phyloP scores from a whole-genome alignment of 92 coral and sea anemone species.

The Muricea muricata region DNA sequence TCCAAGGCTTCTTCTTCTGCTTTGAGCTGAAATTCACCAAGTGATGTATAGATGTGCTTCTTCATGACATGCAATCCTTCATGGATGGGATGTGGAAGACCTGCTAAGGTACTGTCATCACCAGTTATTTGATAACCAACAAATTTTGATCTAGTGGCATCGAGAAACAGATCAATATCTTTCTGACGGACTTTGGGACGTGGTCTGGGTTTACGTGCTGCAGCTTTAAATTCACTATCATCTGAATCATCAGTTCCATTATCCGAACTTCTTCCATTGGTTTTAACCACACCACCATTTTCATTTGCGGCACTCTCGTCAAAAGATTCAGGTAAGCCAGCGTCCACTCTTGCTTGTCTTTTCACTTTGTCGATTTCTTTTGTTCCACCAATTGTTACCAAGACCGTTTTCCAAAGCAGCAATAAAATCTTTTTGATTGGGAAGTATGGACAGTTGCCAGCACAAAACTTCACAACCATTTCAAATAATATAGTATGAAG shows the following conservation, averaged over 20 bases:
- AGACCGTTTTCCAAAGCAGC: constrained; percentile 90
- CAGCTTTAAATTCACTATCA: constrained; percentile 60
- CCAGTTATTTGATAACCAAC: constrained; percentile 93
- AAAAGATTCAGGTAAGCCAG: constrained; percentile 83
- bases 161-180: constrained; percentile 88
- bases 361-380: constrained; percentile 75
- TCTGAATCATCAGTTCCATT: constrained; percentile 62
- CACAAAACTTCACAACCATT: constrained; percentile 96
- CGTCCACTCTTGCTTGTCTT: constrained; percentile 72
- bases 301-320: constrained; percentile 43
- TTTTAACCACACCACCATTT: constrained; percentile 33
- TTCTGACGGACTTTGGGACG: constrained; percentile 91
- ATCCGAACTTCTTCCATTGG: constrained; percentile 81
- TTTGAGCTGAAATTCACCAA: constrained; percentile 84
- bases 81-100: constrained; percentile 95
- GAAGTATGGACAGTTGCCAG: constrained; percentile 92
- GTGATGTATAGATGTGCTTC: constrained; percentile 91
- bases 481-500: constrained; percentile 84
- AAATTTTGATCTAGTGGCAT: constrained; percentile 88
- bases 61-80: constrained; percentile 88
- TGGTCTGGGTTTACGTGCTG: constrained; percentile 64
- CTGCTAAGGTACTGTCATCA: constrained; percentile 88
- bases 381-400: constrained; percentile 92
- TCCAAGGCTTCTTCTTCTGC: constrained; percentile 89
- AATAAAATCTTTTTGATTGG: constrained; percentile 95